Percentiles rank a stretch among this genome's conserved stretches.
These are phyloP conservation scores for Polypterus bichir DNA, from an alignment of 2,113 vertebrate genomes.

Conservation along the genomic window DNA sequence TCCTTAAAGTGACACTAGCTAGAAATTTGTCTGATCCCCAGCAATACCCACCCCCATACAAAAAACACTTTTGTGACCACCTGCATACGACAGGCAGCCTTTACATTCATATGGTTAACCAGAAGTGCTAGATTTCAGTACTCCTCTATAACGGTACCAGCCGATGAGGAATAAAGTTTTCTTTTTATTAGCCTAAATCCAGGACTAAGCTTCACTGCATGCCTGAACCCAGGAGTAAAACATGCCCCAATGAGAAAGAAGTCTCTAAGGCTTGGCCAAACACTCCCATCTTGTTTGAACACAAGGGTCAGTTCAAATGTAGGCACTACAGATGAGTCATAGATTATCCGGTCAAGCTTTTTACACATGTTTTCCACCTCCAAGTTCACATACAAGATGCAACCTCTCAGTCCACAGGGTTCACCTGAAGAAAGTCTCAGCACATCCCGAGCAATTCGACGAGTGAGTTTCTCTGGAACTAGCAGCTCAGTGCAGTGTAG, in stretches of 20 bases:
- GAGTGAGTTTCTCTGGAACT: constrained; percentile 64
- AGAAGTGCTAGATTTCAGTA: constrained; percentile 35
- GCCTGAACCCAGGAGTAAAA: constrained; percentile 49
- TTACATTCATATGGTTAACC: not conserved
- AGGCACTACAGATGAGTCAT: constrained; percentile 60
- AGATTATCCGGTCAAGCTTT: constrained; percentile 61
- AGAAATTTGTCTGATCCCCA: not conserved
- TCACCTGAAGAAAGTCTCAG: constrained; percentile 58
- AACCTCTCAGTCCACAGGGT: constrained; percentile 70
- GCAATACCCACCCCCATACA: not conserved
- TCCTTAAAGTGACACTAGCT: not conserved
- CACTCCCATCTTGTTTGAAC: constrained; percentile 66
- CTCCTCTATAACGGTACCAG: constrained; percentile 64
- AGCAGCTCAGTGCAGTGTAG: constrained; percentile 67
- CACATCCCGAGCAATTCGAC: constrained; percentile 55
- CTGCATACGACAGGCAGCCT: not conserved
- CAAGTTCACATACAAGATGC: constrained; percentile 57
- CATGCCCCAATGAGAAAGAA: constrained; percentile 59
- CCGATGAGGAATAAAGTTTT: constrained; percentile 65
- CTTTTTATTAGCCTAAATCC: constrained; percentile 71
- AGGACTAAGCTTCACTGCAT: constrained; percentile 61
- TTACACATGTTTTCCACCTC: constrained; percentile 56
- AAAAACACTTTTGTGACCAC: not conserved
- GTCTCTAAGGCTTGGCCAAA: constrained; percentile 63
- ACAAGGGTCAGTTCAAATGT: constrained; percentile 75